A percentile compares a stretch with the other conserved stretches of the same genome.
Evolutionary conservation across 30 jellyfish, hydroid and myxozoan genomes (phyloP).

Genomic region (Nemopilema nomurai): DNA sequence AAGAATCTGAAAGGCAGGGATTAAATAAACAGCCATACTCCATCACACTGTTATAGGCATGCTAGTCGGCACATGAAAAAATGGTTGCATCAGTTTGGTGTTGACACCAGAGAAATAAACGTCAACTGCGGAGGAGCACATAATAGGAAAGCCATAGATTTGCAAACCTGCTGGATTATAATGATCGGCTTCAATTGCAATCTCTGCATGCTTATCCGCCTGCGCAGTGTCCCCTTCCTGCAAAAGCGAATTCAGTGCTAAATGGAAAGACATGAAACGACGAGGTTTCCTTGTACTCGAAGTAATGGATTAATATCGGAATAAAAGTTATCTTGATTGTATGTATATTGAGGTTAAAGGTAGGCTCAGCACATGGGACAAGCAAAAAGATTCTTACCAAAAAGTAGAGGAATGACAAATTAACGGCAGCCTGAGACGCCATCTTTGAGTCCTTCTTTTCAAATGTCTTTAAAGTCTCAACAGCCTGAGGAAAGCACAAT

Average conservation of each 20-base stretch:
- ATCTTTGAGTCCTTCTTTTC: constrained; percentile 96
- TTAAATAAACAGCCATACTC: too few species aligned
- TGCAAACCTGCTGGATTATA: constrained; percentile 96
- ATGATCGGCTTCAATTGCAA: constrained; percentile 93
- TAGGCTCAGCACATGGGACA: not conserved
- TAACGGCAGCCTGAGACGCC: constrained; percentile 99
- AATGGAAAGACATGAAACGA: too few species aligned
- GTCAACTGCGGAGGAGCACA: too few species aligned
- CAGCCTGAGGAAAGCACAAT: constrained; percentile 58
- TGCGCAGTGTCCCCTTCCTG: constrained; percentile 96
- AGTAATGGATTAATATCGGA: too few species aligned
- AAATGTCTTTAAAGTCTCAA: constrained; percentile 85
- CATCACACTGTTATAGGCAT: too few species aligned
- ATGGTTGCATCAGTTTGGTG: too few species aligned
- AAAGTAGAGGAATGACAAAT: constrained; percentile 88
- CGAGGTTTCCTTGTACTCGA: too few species aligned
- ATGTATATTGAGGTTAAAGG: too few species aligned
- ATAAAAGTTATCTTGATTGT: too few species aligned
- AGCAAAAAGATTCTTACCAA: constrained; percentile 43
- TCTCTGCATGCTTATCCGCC: constrained; percentile 97
- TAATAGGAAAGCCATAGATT: not conserved
- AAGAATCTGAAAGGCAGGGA: too few species aligned
- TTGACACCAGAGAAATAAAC: too few species aligned
- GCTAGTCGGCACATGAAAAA: too few species aligned
- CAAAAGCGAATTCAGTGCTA: not conserved